phyloP scores from a whole-genome alignment of 2,797 vertebrate species.

The Microctenopoma lineatum region DNA sequence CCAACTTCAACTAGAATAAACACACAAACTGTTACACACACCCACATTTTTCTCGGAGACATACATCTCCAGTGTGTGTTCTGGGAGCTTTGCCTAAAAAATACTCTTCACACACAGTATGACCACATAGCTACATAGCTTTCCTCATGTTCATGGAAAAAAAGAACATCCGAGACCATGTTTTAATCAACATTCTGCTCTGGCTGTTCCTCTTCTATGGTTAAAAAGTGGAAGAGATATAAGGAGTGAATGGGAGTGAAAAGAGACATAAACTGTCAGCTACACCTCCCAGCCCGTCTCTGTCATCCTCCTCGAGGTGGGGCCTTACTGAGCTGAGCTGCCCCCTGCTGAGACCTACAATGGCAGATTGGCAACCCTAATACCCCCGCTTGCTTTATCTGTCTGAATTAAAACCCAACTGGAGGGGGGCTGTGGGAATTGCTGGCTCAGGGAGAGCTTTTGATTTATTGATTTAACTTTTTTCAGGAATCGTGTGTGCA shows the following conservation, averaged over 20 bases:
- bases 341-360: conserved; percentile 65
- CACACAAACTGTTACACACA: conserved; percentile 28
- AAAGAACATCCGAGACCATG: conserved; percentile 14
- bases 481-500: conserved; percentile 58
- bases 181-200: conserved; percentile 25
- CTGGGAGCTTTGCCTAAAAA: conserved; percentile 25
- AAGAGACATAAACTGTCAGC: conserved; percentile 35
- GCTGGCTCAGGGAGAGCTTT: conserved; percentile 42
- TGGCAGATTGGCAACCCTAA: conserved; percentile 77
- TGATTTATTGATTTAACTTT: conserved; percentile 47
- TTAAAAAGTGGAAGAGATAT: conserved; percentile 1
- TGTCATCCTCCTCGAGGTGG: conserved; percentile 56
- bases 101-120: conserved; percentile 26
- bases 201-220: not conserved
- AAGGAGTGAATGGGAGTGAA: conserved; percentile 29
- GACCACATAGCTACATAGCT: conserved; percentile 9
- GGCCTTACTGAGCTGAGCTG: conserved; percentile 62
- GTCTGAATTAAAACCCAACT: conserved; percentile 71
- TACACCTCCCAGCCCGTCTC: conserved; percentile 54
- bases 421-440: conserved; percentile 66
- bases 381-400: conserved; percentile 71
- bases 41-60: conserved; percentile 19
- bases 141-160: conserved; percentile 14
- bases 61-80: conserved; percentile 27
- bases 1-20: conserved; percentile 58